Evolutionary conservation across 2,888 invertebrate genomes (phyloP), one percentile per base, ranked within the genome.

Genomic region (Macropis europaea): DNA sequence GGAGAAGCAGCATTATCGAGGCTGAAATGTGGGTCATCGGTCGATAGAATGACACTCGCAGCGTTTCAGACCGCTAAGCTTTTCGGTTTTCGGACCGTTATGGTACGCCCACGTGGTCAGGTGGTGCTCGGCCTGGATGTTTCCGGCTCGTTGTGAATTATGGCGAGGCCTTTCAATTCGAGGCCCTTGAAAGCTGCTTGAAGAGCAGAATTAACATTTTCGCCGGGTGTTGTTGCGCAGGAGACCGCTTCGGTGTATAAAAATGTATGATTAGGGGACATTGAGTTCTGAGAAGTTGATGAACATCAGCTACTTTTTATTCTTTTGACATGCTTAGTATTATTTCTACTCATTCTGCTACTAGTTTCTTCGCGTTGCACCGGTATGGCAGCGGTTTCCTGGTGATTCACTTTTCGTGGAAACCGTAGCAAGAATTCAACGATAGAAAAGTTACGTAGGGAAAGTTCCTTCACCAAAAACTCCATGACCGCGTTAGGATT

Each of bases 1-100:
- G 13, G 24, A 47, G 48, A 59, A 52, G 5, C 2, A 13, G 22
- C 36, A 28, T 52, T 60, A 52, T 54, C 28, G 28, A 11, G 11
- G 22, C 11, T 22, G 30, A 54, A 32, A 52, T 52, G 50, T 73
- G 47, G 59, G 42, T 36, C 60, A 63, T 38, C 30, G 38, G 53
- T 68, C 54, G 48, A 34, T 40, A 34, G 34, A 17, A 57, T 42
- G 30, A 53, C 53, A 43, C 38, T 36, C 43, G n/a, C 15, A 11
- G 42, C 28, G 72, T 34, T 45, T 34, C 50, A 71, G 48, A 76
- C 69, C 78, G 73, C 61, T 76, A 78, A 78, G 64, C 69, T 76
- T 74, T 72, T 36, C 50, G 53, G 38, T 60, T 64, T 73, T 64
- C 48, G 56, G 42, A 59, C 76, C 73, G 74, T 81, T 81, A 78